A percentile compares a stretch with the other conserved stretches of the same genome.
Conservation (phyloP, 2,113 vertebrate species). For the Shinisaurus crocodilurus region DNA sequence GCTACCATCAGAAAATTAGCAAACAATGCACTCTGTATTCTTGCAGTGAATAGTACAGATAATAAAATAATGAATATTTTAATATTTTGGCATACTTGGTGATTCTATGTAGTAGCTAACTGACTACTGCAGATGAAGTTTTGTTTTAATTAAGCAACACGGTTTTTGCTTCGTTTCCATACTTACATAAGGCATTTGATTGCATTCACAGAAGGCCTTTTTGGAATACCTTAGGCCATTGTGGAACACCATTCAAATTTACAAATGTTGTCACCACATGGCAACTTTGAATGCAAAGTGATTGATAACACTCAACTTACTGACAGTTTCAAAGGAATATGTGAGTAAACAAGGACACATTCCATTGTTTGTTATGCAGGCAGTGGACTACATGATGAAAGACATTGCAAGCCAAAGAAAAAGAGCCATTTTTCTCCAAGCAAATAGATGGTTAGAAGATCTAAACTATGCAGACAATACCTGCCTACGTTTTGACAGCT, state of each 20-base stretch:
- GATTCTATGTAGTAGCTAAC: slow-evolving; percentile 10
- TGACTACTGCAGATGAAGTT: not conserved
- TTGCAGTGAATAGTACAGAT: slow-evolving; percentile 55
- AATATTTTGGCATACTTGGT: slow-evolving; percentile 22
- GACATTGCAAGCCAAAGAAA: not conserved
- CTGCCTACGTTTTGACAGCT: not conserved
- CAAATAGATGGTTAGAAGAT: not conserved
- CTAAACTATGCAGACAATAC: not conserved
- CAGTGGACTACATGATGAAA: not conserved
- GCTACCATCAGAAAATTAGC: slow-evolving; percentile 66
- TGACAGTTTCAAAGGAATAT: not conserved
- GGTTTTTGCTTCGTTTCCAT: slow-evolving; percentile 28
- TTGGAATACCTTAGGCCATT: not conserved
- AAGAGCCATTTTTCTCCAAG: not conserved
- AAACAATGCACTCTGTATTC: slow-evolving; percentile 60
- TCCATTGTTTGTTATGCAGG: not conserved
- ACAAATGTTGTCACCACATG: slow-evolving; percentile 13
- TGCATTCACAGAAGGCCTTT: not conserved
- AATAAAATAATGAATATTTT: slow-evolving; percentile 59
- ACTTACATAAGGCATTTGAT: slow-evolving; percentile 7
- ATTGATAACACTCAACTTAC: slow-evolving; percentile 14
- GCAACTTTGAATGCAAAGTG: slow-evolving; percentile 8
- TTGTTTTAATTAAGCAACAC: not conserved
- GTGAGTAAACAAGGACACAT: slow-evolving; percentile 16
- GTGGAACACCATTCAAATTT: not conserved